Conservation (phyloP, 2,113 vertebrate genomes). For the Malurus melanocephalus region DNA sequence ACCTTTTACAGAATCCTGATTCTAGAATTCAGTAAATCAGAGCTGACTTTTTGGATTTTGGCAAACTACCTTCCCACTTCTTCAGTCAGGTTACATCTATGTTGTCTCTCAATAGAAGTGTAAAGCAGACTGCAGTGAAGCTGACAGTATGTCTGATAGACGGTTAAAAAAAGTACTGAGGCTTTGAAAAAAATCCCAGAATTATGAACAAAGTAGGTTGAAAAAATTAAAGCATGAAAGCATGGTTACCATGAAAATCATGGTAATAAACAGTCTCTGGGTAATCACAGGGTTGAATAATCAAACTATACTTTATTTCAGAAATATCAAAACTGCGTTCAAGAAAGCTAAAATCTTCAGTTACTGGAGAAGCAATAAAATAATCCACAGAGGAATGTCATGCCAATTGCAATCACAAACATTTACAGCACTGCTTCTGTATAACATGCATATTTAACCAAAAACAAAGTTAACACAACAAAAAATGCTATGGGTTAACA, state of each 20-base stretch:
- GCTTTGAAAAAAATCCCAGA: not conserved
- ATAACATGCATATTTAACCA: slow-evolving; percentile 73
- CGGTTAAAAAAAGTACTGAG: not conserved
- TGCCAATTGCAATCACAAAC: slow-evolving; percentile 50
- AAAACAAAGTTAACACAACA: slow-evolving; percentile 47
- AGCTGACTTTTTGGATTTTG: not conserved
- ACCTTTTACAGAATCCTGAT: not conserved
- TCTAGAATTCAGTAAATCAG: not conserved
- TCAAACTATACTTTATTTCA: slow-evolving; percentile 72
- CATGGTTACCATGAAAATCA: not conserved
- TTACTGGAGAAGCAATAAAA: slow-evolving; percentile 65
- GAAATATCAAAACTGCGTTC: slow-evolving; percentile 54
- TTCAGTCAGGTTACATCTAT: not conserved
- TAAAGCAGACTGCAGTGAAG: not conserved
- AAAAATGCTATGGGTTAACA: slow-evolving; percentile 51
- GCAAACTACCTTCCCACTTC: not conserved
- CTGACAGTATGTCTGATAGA: not conserved
- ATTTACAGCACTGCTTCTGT: slow-evolving; percentile 54
- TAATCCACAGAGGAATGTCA: slow-evolving; percentile 58
- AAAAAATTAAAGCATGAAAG: not conserved
- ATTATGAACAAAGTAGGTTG: not conserved
- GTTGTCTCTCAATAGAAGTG: not conserved
- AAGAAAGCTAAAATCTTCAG: slow-evolving; percentile 50
- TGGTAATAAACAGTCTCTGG: not conserved
- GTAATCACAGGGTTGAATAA: slow-evolving; percentile 41